These are phyloP conservation scores for Morone saxatilis DNA, from an alignment of 2,113 vertebrate species.

Conservation along the genomic window DNA sequence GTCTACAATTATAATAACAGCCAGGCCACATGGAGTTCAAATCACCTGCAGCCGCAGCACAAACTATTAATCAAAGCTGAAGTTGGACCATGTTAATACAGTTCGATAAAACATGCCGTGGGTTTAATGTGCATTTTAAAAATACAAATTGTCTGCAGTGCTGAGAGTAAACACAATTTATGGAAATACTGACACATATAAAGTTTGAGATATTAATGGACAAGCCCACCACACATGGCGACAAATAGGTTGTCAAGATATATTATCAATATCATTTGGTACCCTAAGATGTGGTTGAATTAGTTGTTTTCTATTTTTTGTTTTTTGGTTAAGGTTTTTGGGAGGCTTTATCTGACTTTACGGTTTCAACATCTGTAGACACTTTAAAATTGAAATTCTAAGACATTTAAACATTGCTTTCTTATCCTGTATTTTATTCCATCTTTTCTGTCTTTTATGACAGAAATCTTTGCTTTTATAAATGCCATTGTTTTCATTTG, in stretches of 20 bases:
- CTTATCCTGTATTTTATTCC: too few relatives aligned
- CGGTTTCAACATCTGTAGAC: too few relatives aligned
- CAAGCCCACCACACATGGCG: neutral
- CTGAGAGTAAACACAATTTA: neutral
- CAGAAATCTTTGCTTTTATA: too few relatives aligned
- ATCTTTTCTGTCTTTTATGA: too few relatives aligned
- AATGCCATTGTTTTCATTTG: too few relatives aligned
- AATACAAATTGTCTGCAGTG: neutral
- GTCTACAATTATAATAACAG: too few relatives aligned
- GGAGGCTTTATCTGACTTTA: too few relatives aligned
- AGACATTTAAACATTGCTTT: too few relatives aligned
- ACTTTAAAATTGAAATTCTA: too few relatives aligned
- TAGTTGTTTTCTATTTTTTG: too few relatives aligned
- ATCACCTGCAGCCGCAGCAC: neutral
- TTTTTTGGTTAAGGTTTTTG: too few relatives aligned
- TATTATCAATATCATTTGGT: neutral
- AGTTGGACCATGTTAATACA: neutral
- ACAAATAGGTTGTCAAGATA: neutral
- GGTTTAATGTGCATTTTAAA: neutral
- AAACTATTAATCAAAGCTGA: neutral
- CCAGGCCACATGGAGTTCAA: neutral
- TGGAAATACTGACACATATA: neutral
- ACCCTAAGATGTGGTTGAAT: neutral
- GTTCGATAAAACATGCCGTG: neutral
- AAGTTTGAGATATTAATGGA: neutral